Percentiles rank a stretch among this genome's conserved stretches.
phyloP scores from a whole-genome alignment of 1,140 invertebrate genomes.

The Pantala flavescens region DNA sequence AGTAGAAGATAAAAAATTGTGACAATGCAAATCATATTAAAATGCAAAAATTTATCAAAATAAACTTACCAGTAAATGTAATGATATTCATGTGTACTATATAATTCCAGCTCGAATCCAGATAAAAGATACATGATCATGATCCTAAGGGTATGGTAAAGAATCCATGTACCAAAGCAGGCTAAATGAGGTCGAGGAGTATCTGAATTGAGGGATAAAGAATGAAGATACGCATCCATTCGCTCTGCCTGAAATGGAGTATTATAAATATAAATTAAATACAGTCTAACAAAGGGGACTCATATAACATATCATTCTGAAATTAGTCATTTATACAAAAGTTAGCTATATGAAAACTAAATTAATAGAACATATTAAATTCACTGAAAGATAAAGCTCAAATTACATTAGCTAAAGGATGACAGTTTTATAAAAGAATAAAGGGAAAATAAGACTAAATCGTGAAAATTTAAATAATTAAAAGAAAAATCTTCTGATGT shows the following conservation, averaged over 20 bases:
- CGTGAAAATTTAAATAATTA: too few relatives aligned
- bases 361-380: conserved; percentile 16
- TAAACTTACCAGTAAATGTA: conserved; percentile 78
- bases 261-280: conserved; percentile 17
- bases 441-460: too few relatives aligned
- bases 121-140: conserved; percentile 92
- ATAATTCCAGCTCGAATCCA: conserved; percentile 91
- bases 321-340: neutral
- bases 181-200: conserved; percentile 61
- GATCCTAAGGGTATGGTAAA: conserved; percentile 90
- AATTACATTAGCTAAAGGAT: too few relatives aligned
- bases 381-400: too few relatives aligned
- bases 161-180: conserved; percentile 90
- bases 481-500: too few relatives aligned
- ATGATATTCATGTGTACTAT: conserved; percentile 92
- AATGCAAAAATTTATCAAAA: neutral
- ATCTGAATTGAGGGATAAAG: conserved; percentile 55
- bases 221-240: conserved; percentile 74
- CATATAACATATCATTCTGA: neutral
- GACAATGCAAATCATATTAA: neutral
- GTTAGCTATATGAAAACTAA: conserved; percentile 19
- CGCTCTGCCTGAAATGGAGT: conserved; percentile 64
- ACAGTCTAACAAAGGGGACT: too few relatives aligned
- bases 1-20: neutral
- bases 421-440: too few relatives aligned